phyloP scores from a whole-genome alignment of 2,113 vertebrate species.

The Cebidichthys violaceus region DNA sequence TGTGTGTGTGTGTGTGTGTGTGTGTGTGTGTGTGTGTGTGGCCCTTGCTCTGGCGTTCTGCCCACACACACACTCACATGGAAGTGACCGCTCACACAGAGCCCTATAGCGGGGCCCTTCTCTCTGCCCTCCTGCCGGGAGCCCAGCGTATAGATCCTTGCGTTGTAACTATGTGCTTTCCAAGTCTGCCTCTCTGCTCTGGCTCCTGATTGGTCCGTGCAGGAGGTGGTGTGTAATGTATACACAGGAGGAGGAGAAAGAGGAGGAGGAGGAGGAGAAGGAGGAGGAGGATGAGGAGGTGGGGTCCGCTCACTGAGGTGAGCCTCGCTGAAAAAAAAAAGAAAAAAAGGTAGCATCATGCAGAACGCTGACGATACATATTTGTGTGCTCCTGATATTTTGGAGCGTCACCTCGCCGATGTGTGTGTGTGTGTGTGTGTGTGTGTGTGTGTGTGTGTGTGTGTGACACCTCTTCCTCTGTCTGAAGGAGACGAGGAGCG shows the following conservation, averaged over 20 bases:
- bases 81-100: constrained; percentile 60
- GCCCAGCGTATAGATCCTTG: constrained; percentile 68
- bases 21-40: constrained; percentile 30
- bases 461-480: constrained; percentile 32
- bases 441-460: not conserved
- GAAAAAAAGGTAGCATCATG: constrained; percentile 62
- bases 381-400: constrained; percentile 32
- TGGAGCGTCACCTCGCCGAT: constrained; percentile 3
- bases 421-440: not conserved
- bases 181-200: constrained; percentile 78
- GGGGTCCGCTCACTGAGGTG: constrained; percentile 53
- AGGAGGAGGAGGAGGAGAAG: not conserved
- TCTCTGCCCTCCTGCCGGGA: constrained; percentile 41
- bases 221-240: constrained; percentile 76
- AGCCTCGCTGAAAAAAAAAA: not conserved
- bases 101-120: not conserved
- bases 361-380: constrained; percentile 72
- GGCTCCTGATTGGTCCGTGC: constrained; percentile 76
- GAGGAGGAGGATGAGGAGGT: constrained; percentile 46
- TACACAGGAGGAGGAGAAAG: constrained; percentile 69
- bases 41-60: constrained; percentile 12
- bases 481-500: constrained; percentile 33
- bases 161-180: constrained; percentile 81
- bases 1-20: constrained; percentile 35
- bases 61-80: constrained; percentile 43